A percentile compares a stretch with the other conserved stretches of the same genome.
Evolutionary conservation across 37 sponge, comb jelly and placozoan species (phyloP).

Genomic region (Aplysina aerophoba): DNA sequence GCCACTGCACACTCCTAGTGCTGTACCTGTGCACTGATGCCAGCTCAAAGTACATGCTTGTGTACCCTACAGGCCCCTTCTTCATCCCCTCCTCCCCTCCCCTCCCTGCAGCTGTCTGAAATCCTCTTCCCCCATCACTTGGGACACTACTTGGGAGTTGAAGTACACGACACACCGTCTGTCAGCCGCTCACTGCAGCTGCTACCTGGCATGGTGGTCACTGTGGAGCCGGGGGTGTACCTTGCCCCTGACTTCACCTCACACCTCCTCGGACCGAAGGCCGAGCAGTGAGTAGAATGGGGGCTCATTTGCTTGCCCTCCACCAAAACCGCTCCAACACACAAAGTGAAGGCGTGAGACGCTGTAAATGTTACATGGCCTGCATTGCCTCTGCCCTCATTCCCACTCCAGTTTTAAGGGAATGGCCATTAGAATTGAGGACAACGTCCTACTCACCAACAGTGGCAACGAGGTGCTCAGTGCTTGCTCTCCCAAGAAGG

Average conservation of each 20-base stretch:
- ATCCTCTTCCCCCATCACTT: conserved; percentile 77
- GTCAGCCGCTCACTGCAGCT: conserved; percentile 56
- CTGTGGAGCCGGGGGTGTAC: conserved; percentile 84
- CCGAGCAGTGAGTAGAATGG: not conserved
- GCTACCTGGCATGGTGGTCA: conserved; percentile 77
- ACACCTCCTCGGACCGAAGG: not conserved
- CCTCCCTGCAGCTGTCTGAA: conserved; percentile 30
- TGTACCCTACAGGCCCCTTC: no score
- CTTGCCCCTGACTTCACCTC: conserved; percentile 38
- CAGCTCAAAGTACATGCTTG: no score
- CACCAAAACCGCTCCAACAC: no score
- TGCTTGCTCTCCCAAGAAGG: conserved; percentile 46
- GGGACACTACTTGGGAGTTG: conserved; percentile 87
- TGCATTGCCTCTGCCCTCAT: no score
- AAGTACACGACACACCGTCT: conserved; percentile 70
- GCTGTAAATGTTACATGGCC: no score
- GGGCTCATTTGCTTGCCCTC: no score
- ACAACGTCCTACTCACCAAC: conserved; percentile 72
- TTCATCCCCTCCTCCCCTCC: not conserved
- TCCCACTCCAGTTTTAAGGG: conserved; percentile 59
- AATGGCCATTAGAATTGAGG: conserved; percentile 79
- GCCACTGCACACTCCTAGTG: no score
- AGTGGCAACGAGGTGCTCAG: conserved; percentile 62
- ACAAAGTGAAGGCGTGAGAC: no score
- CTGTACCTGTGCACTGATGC: no score